Percentiles rank a stretch among this genome's conserved stretches.
Conservation (phyloP, 2,888 invertebrate genomes). For the Leucoma salicis region DNA sequence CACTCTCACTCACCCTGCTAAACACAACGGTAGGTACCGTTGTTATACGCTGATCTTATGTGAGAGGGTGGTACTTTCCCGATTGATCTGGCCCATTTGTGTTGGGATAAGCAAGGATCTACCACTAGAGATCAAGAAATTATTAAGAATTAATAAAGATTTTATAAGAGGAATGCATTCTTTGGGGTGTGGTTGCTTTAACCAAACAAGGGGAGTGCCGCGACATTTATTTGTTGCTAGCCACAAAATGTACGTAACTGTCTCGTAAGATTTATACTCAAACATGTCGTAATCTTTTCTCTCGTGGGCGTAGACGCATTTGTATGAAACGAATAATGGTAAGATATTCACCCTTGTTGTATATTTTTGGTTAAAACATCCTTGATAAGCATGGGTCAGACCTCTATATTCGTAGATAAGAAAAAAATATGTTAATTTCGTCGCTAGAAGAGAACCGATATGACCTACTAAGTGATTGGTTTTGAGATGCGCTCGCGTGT, state of each 20-base stretch:
- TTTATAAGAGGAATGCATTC: conserved; percentile 35
- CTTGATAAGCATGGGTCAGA: conserved; percentile 69
- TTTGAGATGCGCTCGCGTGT: conserved; percentile 67
- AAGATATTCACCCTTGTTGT: conserved; percentile 61
- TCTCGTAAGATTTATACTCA: conserved; percentile 73
- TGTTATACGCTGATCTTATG: too few species aligned
- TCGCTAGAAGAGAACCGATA: conserved; percentile 66
- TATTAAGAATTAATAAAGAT: conserved; percentile 31
- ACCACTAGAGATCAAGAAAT: too few species aligned
- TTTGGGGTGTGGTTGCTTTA: conserved; percentile 47
- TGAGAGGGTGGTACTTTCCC: too few species aligned
- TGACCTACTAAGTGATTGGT: conserved; percentile 81
- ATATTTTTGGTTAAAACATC: conserved; percentile 70
- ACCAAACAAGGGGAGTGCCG: conserved; percentile 51
- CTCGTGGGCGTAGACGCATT: conserved; percentile 73
- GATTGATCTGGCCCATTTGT: too few species aligned
- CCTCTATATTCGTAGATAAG: conserved; percentile 74
- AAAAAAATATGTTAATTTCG: conserved; percentile 79
- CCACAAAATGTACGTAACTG: conserved; percentile 71
- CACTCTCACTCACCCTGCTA: too few species aligned
- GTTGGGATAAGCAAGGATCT: too few species aligned
- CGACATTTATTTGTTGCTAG: conserved; percentile 68
- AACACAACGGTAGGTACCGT: too few species aligned
- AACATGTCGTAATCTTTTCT: conserved; percentile 74
- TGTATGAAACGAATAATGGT: conserved; percentile 58